Base-by-base conservation (phyloP, 2,797 vertebrate genomes). In the Gastrophryne carolinensis region DNA sequence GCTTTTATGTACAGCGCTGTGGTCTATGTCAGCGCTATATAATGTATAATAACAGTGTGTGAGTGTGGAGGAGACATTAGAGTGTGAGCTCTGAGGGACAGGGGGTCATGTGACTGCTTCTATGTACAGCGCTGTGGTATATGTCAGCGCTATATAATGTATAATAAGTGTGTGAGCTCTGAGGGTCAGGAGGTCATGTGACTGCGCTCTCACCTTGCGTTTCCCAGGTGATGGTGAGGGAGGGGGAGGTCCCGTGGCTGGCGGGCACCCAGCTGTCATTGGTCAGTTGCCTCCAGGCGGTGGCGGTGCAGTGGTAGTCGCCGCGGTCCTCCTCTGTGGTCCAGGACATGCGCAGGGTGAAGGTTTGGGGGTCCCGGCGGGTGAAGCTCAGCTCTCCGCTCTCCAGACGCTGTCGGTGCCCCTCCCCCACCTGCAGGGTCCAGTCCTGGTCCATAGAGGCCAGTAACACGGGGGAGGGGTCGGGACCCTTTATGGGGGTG, bases 291-390 rank as follows among this genome's bases (percentile, higher is more conserved):
- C 80, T 86, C 94, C 93, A 94, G 0, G 89, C 88, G 1, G 87
- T 90, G 56, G 92, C 73, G 0, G 83, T 82, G 47, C 93, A 95
- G 79, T 86, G 90, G 68, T 95, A 95, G 64, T 79, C 83, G 34
- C 93, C 94, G 64, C 86, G 80, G 73, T 94, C 93, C 0, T 75
- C 77, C 73, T 91, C 89, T 0, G 85, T 85, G 1, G 95, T 93
- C 81, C 88, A 93, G 39, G 95, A 91, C 78, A 98, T 92, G 13
- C 91, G 90, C 78, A 99, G 93, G 56, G 83, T 94, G 84, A 98
- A 99, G 0, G 85, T 90, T 82, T 93, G 80, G 0, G 81, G 82
- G 12, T 85, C 82, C 65, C 85, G 86, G 62, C 92, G 90, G 29
- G 60, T 92, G 57, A 97, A 87, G 57, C 92, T 90, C 3, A 98